These are phyloP conservation scores for Melanotaenia trifasciata DNA, from an alignment of 2,797 vertebrate genomes.

Conservation along the genomic window DNA sequence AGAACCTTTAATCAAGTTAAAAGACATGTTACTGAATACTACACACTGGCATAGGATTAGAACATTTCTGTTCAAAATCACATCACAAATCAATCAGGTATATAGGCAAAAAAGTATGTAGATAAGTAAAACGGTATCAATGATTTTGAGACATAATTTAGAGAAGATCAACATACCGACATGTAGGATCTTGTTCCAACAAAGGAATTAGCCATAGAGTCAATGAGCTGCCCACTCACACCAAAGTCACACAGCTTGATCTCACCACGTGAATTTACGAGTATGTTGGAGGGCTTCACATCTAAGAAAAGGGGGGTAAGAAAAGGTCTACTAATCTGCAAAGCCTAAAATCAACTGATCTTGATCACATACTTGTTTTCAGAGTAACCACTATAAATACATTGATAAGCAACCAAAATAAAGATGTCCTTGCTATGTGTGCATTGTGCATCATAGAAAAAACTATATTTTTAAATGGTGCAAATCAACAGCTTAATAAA, in stretches of 20 bases:
- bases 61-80: neutral
- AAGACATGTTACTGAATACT: too few species aligned
- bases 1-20: too few species aligned
- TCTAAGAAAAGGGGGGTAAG: constrained; percentile 79
- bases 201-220: constrained; percentile 99
- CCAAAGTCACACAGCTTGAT: constrained; percentile 99
- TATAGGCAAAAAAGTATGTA: neutral
- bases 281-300: constrained; percentile 98
- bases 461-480: neutral
- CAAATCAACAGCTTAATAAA: neutral
- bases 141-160: neutral
- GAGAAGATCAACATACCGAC: constrained; percentile 84
- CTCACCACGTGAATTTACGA: constrained; percentile 97
- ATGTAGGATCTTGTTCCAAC: constrained; percentile 98
- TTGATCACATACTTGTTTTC: neutral
- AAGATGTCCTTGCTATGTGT: neutral
- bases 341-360: too few species aligned
- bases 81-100: neutral
- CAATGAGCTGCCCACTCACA: constrained; percentile 98
- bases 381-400: neutral
- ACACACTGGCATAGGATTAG: too few species aligned
- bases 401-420: neutral
- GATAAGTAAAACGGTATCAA: neutral
- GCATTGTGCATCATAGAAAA: neutral
- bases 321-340: neutral